Percentiles rank a stretch among this genome's conserved stretches.
Conservation (phyloP, 2,797 vertebrate genomes). For the Gymnothorax javanicus region DNA sequence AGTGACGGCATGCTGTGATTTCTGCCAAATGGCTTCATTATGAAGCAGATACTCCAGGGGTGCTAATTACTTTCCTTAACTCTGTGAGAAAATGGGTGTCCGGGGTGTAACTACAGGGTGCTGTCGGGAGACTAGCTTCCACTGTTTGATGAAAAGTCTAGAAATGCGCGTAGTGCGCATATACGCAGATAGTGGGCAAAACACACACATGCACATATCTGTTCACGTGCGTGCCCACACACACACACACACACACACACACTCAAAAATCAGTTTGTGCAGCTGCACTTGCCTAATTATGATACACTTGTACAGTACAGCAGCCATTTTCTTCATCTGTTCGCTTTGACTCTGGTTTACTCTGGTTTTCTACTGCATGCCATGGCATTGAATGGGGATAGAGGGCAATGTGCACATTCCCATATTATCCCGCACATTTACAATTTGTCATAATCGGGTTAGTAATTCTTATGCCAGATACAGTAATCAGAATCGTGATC, state of each 20-base stretch:
- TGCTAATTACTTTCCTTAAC: conserved; percentile 11
- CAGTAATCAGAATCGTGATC: background rate
- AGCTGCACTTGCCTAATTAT: background rate
- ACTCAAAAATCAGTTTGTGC: background rate
- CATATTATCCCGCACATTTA: too few species aligned
- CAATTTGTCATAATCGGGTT: too few species aligned
- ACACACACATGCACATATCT: conserved; percentile 29
- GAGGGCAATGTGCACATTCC: too few species aligned
- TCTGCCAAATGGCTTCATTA: conserved; percentile 20
- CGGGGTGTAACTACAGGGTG: background rate
- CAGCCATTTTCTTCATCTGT: too few species aligned
- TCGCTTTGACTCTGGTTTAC: too few species aligned
- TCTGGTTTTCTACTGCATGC: too few species aligned
- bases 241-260: background rate
- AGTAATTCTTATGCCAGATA: background rate
- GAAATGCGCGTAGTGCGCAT: background rate
- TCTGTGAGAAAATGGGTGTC: background rate
- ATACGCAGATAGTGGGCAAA: too few species aligned
- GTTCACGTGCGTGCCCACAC: conserved; percentile 2
- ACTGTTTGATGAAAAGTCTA: background rate
- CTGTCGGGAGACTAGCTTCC: background rate
- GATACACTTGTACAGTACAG: too few species aligned
- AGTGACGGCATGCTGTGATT: conserved; percentile 8
- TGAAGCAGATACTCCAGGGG: background rate
- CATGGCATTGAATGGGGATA: too few species aligned